Evolutionary conservation across 1,140 invertebrate species (phyloP), one percentile per base, ranked within the genome.

Genomic region (Drosophila repleta): DNA sequence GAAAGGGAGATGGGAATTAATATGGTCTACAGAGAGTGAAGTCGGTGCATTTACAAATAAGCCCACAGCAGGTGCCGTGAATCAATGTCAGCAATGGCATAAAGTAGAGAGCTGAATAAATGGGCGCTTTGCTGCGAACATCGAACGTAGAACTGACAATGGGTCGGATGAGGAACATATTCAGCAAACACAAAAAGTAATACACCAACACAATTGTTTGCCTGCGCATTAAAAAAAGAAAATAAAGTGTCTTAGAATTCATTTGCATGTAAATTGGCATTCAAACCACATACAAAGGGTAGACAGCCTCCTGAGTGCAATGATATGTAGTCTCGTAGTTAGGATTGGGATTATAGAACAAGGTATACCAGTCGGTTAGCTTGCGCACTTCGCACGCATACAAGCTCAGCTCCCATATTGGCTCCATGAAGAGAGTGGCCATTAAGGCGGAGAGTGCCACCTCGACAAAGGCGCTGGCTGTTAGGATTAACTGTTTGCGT

Each of bases 231-330:
- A 49, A 79, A 57, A 51, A 55, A 48, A 55, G 11, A 24, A 18
- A 8, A 43, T 1, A 17, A 17, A 43, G 1, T 43, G 6, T 5
- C 1, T 43, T 8, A 43, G n/a, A 15, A 18, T 17, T 7, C 6
- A 17, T 2, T 13, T 53, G 17, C 5, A 15, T 35, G n/a, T 4
- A 15, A 20, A 37, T 21, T 24, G n/a, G 2, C 17, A 15, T 20
- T 10, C 18, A 94, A 95, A 62, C 75, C 96, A 35, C 32, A 35
- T 94, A 99, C 96, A 99, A 93, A 55, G 98, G 98, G 93, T 98
- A 99, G 0, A 99, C 98, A 46, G 97, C 97, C 93, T 99, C 98
- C 88, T 99, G 97, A 0, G 98, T 98, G 92, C 98, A 99, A 92
- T 98, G 17, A 99, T 92, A 56, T 95, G 96, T 55, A 95, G 95